These are phyloP conservation scores for Fragum sueziense DNA, from an alignment of 2,888 invertebrate genomes.

Conservation along the genomic window DNA sequence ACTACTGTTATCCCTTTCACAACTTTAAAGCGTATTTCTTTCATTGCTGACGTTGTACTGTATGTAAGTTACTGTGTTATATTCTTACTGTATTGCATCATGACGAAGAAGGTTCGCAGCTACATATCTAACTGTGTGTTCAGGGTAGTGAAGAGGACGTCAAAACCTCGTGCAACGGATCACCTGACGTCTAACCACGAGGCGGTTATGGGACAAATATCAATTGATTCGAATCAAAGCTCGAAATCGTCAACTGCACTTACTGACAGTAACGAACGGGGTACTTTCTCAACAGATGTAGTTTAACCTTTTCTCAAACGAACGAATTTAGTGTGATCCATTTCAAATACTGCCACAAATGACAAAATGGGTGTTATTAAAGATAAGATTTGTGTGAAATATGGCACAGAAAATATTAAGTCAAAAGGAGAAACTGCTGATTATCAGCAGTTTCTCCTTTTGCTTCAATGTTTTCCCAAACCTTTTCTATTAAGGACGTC, in stretches of 20 bases:
- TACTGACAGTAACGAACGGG: neutral
- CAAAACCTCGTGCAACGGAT: neutral
- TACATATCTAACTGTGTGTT: neutral
- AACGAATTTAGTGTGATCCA: neutral
- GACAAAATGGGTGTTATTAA: too few relatives aligned
- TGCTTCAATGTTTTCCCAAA: too few relatives aligned
- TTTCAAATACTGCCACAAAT: too few relatives aligned
- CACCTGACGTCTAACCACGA: neutral
- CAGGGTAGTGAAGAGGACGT: neutral
- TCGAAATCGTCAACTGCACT: neutral
- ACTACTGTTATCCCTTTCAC: neutral
- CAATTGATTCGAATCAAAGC: neutral
- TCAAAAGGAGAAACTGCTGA: too few relatives aligned
- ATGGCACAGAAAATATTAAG: too few relatives aligned
- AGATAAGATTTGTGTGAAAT: too few relatives aligned
- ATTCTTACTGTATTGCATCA: neutral
- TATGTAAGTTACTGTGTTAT: constrained; percentile 4
- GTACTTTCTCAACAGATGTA: neutral
- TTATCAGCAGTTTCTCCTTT: too few relatives aligned
- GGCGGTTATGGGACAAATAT: neutral
- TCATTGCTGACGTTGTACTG: neutral
- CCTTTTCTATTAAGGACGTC: too few relatives aligned
- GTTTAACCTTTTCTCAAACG: too few relatives aligned
- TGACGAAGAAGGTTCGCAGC: constrained; percentile 1
- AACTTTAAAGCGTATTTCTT: neutral